Evolutionary conservation across 2,113 vertebrate genomes (phyloP).

Genomic region (Cyanistes caeruleus): DNA sequence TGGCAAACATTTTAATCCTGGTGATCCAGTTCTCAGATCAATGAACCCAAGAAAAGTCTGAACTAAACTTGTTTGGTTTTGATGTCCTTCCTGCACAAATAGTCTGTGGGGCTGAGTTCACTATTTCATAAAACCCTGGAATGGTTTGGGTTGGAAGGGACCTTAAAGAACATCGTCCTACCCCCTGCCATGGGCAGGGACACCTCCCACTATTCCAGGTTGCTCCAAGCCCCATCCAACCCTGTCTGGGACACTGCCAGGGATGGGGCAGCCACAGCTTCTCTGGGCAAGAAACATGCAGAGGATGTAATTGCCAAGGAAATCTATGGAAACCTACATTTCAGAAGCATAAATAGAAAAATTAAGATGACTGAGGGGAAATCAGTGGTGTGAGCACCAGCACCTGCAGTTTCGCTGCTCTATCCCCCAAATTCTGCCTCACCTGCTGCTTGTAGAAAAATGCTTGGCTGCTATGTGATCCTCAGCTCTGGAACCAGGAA

Average conservation of each 20-base stretch:
- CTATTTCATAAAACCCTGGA: not conserved
- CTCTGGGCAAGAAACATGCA: not conserved
- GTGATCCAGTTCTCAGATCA: not conserved
- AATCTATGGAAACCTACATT: not conserved
- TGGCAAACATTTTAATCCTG: accelerated
- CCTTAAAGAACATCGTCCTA: not conserved
- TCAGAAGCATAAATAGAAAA: accelerated
- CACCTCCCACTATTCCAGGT: not conserved
- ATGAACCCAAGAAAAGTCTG: not conserved
- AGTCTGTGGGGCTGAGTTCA: not conserved
- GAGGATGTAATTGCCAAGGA: not conserved
- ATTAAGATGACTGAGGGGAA: not conserved
- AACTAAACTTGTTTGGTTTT: not conserved
- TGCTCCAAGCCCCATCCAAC: accelerated
- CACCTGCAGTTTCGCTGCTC: not conserved
- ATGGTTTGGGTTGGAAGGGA: not conserved
- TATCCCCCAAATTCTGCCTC: accelerated
- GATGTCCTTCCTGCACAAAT: accelerated
- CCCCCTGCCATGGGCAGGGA: not conserved
- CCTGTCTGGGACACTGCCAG: not conserved
- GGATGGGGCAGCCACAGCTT: not conserved
- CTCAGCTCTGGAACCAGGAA: not conserved
- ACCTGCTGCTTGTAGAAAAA: not conserved
- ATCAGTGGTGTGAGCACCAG: not conserved
- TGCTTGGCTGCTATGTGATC: not conserved